A percentile compares a stretch with the other conserved stretches of the same genome.
Conservation (phyloP, 1,140 invertebrate species). For the Triops cancriformis region DNA sequence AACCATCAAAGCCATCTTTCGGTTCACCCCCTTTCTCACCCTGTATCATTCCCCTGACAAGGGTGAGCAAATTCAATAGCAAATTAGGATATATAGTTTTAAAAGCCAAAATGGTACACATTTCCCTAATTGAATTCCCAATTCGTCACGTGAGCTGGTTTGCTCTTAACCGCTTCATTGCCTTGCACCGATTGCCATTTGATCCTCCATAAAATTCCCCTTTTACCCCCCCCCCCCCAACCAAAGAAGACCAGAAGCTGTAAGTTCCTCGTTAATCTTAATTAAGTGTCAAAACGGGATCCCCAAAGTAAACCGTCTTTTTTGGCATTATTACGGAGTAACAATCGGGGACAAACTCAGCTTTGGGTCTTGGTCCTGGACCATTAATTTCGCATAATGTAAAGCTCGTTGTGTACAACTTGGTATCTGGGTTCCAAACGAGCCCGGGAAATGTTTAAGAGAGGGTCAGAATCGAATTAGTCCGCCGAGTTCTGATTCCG, state of each 20-base stretch:
- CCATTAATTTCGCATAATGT: not conserved
- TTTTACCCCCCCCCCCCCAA: not conserved
- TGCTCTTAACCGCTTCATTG: not conserved
- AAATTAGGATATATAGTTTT: constrained; percentile 6
- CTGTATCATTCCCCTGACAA: not conserved
- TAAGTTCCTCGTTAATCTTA: not conserved
- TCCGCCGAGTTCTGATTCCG: not conserved
- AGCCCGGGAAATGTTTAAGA: not conserved
- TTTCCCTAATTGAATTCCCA: constrained; percentile 10
- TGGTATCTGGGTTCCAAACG: not conserved
- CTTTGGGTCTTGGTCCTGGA: not conserved
- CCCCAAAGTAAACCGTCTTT: not conserved
- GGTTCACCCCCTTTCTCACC: not conserved
- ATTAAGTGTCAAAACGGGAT: not conserved
- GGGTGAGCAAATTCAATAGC: not conserved
- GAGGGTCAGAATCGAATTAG: not conserved
- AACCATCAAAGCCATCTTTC: not conserved
- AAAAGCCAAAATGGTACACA: not conserved
- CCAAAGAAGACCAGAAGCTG: not conserved
- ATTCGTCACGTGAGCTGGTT: constrained; percentile 7
- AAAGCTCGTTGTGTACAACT: not conserved
- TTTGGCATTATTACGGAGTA: no score
- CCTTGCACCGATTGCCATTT: not conserved
- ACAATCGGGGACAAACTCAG: not conserved
- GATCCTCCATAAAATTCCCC: not conserved